phyloP scores from a whole-genome alignment of 2,113 vertebrate species.

The Poicephalus meyeri region DNA sequence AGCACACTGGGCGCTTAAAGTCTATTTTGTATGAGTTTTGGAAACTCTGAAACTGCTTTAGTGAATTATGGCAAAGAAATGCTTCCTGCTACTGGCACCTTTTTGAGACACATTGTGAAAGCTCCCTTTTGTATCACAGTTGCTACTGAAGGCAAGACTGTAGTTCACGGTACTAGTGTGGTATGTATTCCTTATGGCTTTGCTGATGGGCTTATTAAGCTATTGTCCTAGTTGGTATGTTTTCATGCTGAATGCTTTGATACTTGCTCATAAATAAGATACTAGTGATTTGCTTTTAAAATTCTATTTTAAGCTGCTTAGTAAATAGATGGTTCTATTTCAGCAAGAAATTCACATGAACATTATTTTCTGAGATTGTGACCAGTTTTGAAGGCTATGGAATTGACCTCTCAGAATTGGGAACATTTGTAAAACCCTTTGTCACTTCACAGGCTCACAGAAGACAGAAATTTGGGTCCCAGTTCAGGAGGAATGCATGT shows the following conservation, averaged over 20 bases:
- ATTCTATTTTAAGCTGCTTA: neutral
- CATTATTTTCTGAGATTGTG: neutral
- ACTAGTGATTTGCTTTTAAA: neutral
- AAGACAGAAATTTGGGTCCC: neutral
- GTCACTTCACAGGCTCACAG: neutral
- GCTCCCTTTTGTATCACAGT: neutral
- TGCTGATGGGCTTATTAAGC: neutral
- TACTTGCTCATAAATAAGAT: neutral
- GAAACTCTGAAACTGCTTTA: neutral
- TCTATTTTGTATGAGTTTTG: neutral
- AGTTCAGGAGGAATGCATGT: neutral
- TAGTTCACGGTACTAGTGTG: neutral
- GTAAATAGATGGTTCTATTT: neutral
- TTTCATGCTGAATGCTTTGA: neutral
- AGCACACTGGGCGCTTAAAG: neutral
- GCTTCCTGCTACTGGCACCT: neutral
- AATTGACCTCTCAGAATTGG: neutral
- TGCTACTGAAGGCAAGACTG: neutral
- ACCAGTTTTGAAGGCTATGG: neutral
- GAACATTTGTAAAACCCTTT: neutral
- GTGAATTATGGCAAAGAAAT: neutral
- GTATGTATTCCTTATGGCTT: conserved; percentile 12
- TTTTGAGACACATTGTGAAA: neutral
- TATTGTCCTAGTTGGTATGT: neutral
- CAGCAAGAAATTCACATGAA: neutral